A percentile compares a stretch with the other conserved stretches of the same genome.
Conservation (phyloP, 2,797 vertebrate species). For the Paguma larvata region DNA sequence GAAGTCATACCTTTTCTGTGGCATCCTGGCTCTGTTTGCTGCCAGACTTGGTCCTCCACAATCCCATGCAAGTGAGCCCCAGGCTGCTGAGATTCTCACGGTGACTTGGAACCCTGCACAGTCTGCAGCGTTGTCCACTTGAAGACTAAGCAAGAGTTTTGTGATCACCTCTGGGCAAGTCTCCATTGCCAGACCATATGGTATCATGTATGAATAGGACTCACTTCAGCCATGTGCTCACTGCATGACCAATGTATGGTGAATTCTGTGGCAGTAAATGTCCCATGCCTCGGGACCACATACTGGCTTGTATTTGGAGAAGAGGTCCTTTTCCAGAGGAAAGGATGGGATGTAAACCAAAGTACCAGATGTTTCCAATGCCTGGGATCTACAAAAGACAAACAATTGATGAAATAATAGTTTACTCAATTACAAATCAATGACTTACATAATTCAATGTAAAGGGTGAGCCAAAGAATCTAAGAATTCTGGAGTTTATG, state of each 20-base stretch:
- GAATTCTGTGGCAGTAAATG: background rate
- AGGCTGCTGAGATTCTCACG: background rate
- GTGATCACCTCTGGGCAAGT: background rate
- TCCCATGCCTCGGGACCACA: background rate
- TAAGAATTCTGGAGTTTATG: background rate
- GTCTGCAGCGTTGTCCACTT: fast-evolving
- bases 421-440: background rate
- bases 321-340: background rate
- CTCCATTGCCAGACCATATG: too few relatives aligned
- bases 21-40: background rate
- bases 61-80: background rate
- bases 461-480: background rate
- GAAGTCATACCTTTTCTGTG: background rate
- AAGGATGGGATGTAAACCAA: background rate
- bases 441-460: background rate
- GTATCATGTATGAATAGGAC: background rate
- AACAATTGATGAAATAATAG: background rate
- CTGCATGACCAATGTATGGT: background rate
- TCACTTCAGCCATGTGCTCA: background rate
- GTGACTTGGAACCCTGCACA: background rate
- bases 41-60: background rate
- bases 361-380: background rate
- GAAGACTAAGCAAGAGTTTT: background rate
- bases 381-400: background rate
- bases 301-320: background rate